phyloP scores from a whole-genome alignment of 1,140 invertebrate genomes.

The Saxidomus purpurata region DNA sequence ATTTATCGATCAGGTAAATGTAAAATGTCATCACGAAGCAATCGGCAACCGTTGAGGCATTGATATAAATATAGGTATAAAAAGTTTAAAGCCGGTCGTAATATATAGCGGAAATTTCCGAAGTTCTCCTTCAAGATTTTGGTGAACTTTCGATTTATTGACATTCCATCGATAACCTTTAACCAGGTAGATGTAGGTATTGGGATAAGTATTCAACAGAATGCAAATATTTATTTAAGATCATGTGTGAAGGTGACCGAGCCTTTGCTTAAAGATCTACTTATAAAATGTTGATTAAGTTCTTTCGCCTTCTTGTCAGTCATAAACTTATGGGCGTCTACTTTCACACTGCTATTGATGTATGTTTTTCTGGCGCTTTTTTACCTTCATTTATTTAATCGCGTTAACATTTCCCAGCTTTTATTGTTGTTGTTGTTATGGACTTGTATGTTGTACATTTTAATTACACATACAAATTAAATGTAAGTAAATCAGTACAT shows the following conservation, averaged over 20 bases:
- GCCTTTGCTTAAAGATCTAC: neutral
- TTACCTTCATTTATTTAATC: neutral
- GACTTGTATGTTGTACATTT: too few species aligned
- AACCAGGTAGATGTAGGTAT: slow-evolving; percentile 18
- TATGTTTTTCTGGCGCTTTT: neutral
- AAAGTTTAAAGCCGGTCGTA: neutral
- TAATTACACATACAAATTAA: too few species aligned
- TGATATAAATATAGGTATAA: slow-evolving; percentile 47
- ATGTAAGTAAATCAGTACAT: too few species aligned
- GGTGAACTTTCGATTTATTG: slow-evolving; percentile 38
- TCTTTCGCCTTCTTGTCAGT: neutral
- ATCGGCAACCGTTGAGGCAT: slow-evolving; percentile 10
- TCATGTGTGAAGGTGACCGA: slow-evolving; percentile 9
- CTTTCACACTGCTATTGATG: neutral
- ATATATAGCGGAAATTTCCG: slow-evolving; percentile 1
- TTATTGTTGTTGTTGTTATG: too few species aligned
- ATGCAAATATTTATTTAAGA: slow-evolving; percentile 41
- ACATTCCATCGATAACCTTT: slow-evolving; percentile 33
- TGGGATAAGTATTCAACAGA: slow-evolving; percentile 2
- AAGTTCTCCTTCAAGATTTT: neutral
- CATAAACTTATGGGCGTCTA: neutral
- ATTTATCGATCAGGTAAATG: slow-evolving; percentile 16
- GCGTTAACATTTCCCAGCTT: too few species aligned
- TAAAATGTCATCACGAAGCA: neutral
- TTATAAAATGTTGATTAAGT: neutral